phyloP scores from a whole-genome alignment of 2,888 invertebrate species.

The Euzophera pinguis region DNA sequence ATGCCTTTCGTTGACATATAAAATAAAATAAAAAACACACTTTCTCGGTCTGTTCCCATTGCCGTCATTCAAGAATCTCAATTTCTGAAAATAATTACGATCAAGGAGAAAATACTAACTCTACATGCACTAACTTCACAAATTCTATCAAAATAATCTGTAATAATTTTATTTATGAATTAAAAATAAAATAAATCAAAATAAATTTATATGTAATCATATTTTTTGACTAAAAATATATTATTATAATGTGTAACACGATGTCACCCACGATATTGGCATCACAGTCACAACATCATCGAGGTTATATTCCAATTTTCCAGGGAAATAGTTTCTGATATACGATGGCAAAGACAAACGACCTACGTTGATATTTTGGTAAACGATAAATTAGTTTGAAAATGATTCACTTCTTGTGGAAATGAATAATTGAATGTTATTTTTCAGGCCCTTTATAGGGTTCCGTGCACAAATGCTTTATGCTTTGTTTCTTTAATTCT shows the following conservation, averaged over 20 bases:
- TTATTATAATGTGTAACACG: background rate
- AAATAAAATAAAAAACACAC: no score
- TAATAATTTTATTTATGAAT: no score
- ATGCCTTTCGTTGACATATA: no score
- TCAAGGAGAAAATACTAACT: no score
- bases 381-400: constrained; percentile 1
- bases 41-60: no score
- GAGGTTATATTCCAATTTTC: background rate
- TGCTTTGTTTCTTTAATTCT: no score
- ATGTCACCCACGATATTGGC: background rate
- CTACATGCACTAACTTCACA: no score
- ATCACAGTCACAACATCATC: background rate
- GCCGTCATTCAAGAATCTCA: no score
- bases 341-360: background rate
- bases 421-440: background rate
- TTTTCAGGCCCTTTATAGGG: background rate
- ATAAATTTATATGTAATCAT: background rate
- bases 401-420: background rate
- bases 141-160: no score
- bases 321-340: constrained; percentile 6
- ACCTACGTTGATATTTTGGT: background rate
- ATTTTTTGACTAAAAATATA: background rate
- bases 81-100: no score
- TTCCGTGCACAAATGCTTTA: no score
- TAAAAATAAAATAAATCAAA: no score